Percentiles rank a stretch among this genome's conserved stretches.
Evolutionary conservation across 1,140 invertebrate species (phyloP).

Genomic region (Bombus fervidus): DNA sequence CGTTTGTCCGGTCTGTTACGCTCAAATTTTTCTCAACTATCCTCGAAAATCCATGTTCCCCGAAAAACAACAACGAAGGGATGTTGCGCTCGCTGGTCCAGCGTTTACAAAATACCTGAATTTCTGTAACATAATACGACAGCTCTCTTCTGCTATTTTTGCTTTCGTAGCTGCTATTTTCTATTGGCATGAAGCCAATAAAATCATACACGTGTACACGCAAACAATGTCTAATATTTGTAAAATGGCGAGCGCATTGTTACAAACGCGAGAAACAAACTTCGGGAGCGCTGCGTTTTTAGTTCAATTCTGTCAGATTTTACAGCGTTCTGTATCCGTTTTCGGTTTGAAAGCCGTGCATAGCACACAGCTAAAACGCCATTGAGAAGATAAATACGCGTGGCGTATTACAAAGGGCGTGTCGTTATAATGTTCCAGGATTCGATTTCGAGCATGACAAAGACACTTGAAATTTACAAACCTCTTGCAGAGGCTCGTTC

Average conservation of each 20-base stretch:
- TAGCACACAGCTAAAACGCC: not conserved
- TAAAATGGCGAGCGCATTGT: not conserved
- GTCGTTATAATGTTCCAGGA: not conserved
- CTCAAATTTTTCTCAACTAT: conserved; percentile 34
- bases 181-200: not conserved
- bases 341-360: not conserved
- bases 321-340: not conserved
- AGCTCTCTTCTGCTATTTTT: not conserved
- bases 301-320: not conserved
- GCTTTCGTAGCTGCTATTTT: not conserved
- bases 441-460: not conserved
- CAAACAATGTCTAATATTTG: not conserved
- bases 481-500: too few species aligned
- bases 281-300: not conserved
- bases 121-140: not conserved
- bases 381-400: not conserved
- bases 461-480: not conserved
- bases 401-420: not conserved
- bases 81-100: not conserved
- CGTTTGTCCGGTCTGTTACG: conserved; percentile 1
- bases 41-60: not conserved
- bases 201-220: not conserved
- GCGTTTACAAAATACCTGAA: not conserved
- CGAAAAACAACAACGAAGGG: conserved; percentile 11
- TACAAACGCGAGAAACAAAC: too few species aligned